Conservation (phyloP, 2,888 invertebrate species). For the Therioaphis trifolii region DNA sequence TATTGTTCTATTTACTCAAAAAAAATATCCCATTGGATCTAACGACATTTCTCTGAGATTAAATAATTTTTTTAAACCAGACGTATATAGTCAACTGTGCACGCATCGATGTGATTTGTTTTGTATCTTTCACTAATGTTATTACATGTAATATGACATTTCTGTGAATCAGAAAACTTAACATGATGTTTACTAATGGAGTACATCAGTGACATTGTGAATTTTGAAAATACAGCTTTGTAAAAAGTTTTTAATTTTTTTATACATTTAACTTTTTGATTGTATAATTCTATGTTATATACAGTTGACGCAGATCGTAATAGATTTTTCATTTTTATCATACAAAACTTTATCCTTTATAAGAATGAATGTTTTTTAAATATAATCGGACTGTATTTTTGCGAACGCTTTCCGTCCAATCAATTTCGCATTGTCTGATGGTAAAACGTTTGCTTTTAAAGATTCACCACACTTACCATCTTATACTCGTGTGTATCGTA, state of each 20-base stretch:
- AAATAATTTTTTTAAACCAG: too few species aligned
- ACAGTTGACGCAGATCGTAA: not conserved
- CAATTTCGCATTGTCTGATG: not conserved
- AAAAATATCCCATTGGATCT: too few species aligned
- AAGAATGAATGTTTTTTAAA: not conserved
- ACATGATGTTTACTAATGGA: too few species aligned
- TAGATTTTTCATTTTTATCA: slow-evolving; percentile 24
- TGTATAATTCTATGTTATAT: not conserved
- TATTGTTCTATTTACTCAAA: too few species aligned
- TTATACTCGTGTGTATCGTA: not conserved
- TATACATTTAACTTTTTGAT: not conserved
- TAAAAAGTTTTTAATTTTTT: not conserved
- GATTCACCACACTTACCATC: not conserved
- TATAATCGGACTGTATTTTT: slow-evolving; percentile 6
- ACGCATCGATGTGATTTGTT: too few species aligned
- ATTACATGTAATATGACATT: too few species aligned
- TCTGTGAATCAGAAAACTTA: too few species aligned
- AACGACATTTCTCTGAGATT: too few species aligned
- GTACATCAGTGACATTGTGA: not conserved
- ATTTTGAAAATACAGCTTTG: not conserved
- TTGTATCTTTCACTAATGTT: too few species aligned
- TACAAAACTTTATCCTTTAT: not conserved
- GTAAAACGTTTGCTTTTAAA: too few species aligned
- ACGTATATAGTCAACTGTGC: too few species aligned
- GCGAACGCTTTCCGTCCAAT: not conserved